Conservation (phyloP, 1,140 invertebrate genomes). For the Drosophila parabipectinata region DNA sequence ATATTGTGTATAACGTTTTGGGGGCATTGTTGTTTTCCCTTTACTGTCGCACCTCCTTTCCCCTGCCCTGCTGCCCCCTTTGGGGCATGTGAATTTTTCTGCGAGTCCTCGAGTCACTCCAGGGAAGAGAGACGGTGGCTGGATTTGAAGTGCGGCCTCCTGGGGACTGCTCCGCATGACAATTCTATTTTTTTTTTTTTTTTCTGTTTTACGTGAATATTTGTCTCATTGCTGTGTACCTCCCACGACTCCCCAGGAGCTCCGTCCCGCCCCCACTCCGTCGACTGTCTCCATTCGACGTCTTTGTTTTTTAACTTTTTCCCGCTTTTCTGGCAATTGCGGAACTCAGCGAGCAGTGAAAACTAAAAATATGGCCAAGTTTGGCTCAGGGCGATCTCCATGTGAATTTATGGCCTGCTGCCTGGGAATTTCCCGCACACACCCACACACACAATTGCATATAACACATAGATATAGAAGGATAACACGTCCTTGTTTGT, state of each 20-base stretch:
- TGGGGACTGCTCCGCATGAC: slow-evolving; percentile 63
- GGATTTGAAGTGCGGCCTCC: slow-evolving; percentile 73
- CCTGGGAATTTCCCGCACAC: slow-evolving; percentile 66
- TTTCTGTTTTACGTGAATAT: slow-evolving; percentile 59
- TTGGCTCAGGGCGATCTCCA: slow-evolving; percentile 75
- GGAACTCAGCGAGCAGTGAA: slow-evolving; percentile 56
- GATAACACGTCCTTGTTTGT: slow-evolving; percentile 6
- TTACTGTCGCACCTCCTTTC: background rate
- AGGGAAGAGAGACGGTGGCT: slow-evolving; percentile 49
- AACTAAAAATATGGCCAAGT: slow-evolving; percentile 79
- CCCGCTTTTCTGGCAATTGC: slow-evolving; percentile 61
- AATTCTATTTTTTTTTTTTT: slow-evolving; percentile 61
- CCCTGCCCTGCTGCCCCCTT: background rate
- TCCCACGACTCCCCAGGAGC: background rate
- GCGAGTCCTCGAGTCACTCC: slow-evolving; percentile 41
- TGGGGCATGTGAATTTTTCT: slow-evolving; percentile 37
- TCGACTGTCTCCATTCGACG: slow-evolving; percentile 5
- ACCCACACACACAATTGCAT: slow-evolving; percentile 24
- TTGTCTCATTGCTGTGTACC: slow-evolving; percentile 64
- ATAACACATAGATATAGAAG: slow-evolving; percentile 31
- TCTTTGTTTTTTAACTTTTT: slow-evolving; percentile 27
- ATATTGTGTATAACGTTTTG: slow-evolving; percentile 25
- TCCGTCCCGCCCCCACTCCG: background rate
- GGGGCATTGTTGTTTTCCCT: slow-evolving; percentile 36
- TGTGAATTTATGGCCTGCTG: slow-evolving; percentile 76